Percentiles rank a stretch among this genome's conserved stretches.
Conservation (phyloP, 2,797 vertebrate species). For the Schizopygopsis malacanthus region DNA sequence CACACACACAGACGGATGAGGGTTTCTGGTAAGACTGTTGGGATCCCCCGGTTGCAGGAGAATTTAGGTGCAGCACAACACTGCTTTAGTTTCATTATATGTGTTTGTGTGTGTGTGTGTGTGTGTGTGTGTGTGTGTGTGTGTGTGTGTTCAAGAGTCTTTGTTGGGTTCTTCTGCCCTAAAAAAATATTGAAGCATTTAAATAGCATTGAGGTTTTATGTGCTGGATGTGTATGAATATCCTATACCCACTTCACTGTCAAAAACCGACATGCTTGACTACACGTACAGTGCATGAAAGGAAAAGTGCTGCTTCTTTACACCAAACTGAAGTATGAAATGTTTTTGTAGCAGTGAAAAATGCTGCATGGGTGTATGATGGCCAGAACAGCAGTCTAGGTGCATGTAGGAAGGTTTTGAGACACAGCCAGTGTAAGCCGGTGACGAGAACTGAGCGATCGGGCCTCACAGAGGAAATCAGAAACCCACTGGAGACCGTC, state of each 20-base stretch:
- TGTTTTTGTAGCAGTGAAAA: background rate
- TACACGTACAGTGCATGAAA: background rate
- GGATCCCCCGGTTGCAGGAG: constrained; percentile 63
- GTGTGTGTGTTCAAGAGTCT: background rate
- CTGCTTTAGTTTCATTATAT: constrained; percentile 44
- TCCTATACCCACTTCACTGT: background rate
- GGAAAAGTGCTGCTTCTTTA: background rate
- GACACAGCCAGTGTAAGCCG: background rate
- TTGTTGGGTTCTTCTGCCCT: constrained; percentile 28
- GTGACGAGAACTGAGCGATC: constrained; percentile 18
- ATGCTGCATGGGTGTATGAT: background rate
- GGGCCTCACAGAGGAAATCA: constrained; percentile 39
- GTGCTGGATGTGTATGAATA: background rate
- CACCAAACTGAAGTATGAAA: background rate
- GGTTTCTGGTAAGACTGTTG: constrained; percentile 74
- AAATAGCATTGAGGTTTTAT: background rate
- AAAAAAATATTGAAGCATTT: background rate
- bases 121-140: constrained; percentile 60
- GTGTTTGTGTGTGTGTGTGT: constrained; percentile 60
- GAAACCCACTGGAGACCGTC: constrained; percentile 26
- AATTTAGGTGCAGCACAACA: constrained; percentile 40
- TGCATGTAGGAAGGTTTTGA: background rate
- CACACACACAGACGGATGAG: constrained; percentile 50
- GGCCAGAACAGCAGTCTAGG: background rate
- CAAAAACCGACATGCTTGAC: background rate